Base-by-base conservation (phyloP, 1,140 invertebrate species). In the Belonocnema kinseyi region DNA sequence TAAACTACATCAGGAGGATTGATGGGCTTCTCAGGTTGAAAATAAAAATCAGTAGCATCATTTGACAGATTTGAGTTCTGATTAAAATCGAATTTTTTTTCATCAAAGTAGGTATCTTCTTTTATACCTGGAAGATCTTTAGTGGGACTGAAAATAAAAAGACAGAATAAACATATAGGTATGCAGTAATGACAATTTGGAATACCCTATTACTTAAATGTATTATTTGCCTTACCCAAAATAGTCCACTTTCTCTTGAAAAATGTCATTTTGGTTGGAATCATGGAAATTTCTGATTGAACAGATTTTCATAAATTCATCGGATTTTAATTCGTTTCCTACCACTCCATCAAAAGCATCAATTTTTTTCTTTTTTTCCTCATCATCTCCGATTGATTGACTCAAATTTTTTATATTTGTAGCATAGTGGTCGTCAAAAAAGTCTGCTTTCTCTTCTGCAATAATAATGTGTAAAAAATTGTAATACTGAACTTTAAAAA, bases 261-360 rank as follows among this genome's bases (percentile, higher is more conserved):
- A 46, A 40, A n/a, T 66, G 5, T 40, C 14, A 40, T 66, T 26
- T 26, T 40, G 33, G 5, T 66, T 66, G 16, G 26, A 40, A 16
- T 40, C 3, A 26, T 40, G 26, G 21, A 61, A 16, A 66, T 66
- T 66, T 40, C 40, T 66, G 16, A 16, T 8, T 1, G 61, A 46
- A 66, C 40, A 40, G 14, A 66, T 40, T 66, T 66, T 66, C 10
- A 66, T 40, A 16, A 40, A 66, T 40, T 66, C 61, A 26, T 66
- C 61, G 33, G 40, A n/a, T n/a, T 6, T 66, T 16, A 66, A 66
- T n/a, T 66, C 40, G 33, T 33, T 16, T 40, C 16, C 4, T 33
- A 33, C 33, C 40, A 8, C 14, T 16, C n/a, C 26, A 5, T 33
- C n/a, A 40, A 16, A 46, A 66, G 40, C 13, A 3, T 46, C 21